Base-by-base conservation (phyloP, 1,140 invertebrate genomes). In the Drosophila mojavensis region DNA sequence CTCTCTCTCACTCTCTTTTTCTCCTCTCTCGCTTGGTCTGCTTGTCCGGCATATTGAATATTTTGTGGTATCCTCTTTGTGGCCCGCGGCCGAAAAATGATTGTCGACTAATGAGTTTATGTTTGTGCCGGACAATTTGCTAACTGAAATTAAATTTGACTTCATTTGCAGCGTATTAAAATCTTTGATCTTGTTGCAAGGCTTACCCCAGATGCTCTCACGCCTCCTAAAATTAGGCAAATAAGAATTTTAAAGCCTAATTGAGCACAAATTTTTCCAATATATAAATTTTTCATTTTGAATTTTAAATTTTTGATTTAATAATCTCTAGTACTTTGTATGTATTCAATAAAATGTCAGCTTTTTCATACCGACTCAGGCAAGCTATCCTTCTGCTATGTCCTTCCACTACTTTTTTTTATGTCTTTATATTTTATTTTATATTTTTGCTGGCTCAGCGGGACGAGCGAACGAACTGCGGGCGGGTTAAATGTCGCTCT, bases 401-500 rank as follows among this genome's bases (percentile, higher is more conserved):
- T 11, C 36, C 36, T 13, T 39, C 3, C 11, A 9, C 36, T 0
- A 39, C 11, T 11, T 13, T 39, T 39, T 11, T 33, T 33, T 30
- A 30, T 30, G 13, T 39, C 3, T 33, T 33, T 33, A 33, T 33
- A 11, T 11, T 13, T 39, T 13, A 9, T 33, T 33, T 33, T 1
- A 7, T 9, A 9, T 33, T 33, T 62, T 51, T 63, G 81, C 82
- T 78, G 82, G 79, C 79, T 86, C 82, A 85, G 82, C 82, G 73
- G 70, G 62, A 53, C 33, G n/a, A 17, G 17, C n/a, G 15, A 48
- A 51, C 62, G 61, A 71, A 56, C 79, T 88, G 83, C 79, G 75
- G 81, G 82, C 75, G 75, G 75, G 82, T 85, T 85, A 81, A 85
- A 75, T 85, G 81, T 67, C 79, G 65, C 64, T 60, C 70, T 86